A percentile compares a stretch with the other conserved stretches of the same genome.
phyloP scores from a whole-genome alignment of 2,888 invertebrate species.

The Galerucella pusilla region DNA sequence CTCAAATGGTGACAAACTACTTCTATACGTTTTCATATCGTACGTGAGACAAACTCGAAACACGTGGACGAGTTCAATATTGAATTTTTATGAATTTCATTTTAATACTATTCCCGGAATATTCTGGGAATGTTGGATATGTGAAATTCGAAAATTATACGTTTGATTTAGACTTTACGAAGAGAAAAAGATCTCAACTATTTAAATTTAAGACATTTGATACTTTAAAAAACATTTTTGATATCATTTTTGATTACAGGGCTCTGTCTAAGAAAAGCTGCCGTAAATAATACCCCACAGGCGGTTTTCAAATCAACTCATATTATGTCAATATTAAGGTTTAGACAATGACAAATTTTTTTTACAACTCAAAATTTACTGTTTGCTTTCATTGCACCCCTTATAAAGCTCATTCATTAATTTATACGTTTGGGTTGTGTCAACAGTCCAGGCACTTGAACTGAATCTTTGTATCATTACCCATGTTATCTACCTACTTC shows the following conservation, averaged over 20 bases:
- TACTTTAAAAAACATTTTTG: neutral
- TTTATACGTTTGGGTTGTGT: too few species aligned
- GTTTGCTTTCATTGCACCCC: too few species aligned
- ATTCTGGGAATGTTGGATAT: slow-evolving; percentile 17
- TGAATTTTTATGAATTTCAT: slow-evolving; percentile 38
- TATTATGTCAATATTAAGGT: too few species aligned
- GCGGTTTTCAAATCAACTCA: too few species aligned
- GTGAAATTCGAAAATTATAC: slow-evolving; percentile 20
- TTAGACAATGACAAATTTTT: too few species aligned
- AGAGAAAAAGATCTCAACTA: neutral
- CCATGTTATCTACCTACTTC: too few species aligned
- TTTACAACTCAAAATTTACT: too few species aligned
- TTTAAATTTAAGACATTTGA: neutral
- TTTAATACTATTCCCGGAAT: slow-evolving; percentile 12
- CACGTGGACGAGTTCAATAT: slow-evolving; percentile 32
- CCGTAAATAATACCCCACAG: neutral
- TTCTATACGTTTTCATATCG: slow-evolving; percentile 60
- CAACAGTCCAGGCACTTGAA: too few species aligned
- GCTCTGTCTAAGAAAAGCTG: neutral
- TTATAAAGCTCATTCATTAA: too few species aligned
- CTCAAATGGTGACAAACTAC: slow-evolving; percentile 63
- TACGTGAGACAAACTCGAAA: slow-evolving; percentile 45
- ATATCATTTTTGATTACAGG: neutral
- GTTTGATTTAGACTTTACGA: slow-evolving; percentile 4
- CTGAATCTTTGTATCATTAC: too few species aligned